Conservation (phyloP, 37 sponge, comb jelly and placozoan genomes). For the Eunapius fragilis region DNA sequence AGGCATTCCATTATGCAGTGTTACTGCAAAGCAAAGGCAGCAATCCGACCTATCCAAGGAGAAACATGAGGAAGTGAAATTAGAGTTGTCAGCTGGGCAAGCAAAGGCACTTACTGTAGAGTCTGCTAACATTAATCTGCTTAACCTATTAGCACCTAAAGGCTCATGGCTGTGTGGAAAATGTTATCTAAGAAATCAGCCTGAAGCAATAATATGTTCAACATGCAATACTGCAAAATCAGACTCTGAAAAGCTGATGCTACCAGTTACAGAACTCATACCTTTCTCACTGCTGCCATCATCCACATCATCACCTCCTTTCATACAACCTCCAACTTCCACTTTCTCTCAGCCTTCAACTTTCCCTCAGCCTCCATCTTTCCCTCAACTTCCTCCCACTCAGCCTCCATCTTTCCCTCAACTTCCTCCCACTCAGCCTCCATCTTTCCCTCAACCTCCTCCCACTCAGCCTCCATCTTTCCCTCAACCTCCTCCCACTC, state of each 20-base stretch:
- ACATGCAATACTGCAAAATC: neutral
- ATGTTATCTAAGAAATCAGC: neutral
- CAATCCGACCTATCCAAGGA: no score
- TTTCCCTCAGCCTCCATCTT: neutral
- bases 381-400: neutral
- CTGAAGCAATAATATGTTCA: neutral
- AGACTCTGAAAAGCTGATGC: neutral
- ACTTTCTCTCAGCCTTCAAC: neutral
- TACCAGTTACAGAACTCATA: neutral
- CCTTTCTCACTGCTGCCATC: neutral
- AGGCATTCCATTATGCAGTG: no score
- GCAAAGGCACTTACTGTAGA: no score
- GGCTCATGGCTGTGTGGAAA: neutral
- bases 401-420: neutral
- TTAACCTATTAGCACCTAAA: neutral
- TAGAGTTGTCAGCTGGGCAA: no score
- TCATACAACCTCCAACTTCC: no score
- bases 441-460: neutral
- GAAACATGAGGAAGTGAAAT: no score
- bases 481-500: neutral
- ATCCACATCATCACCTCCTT: neutral
- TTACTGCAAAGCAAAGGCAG: neutral
- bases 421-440: neutral
- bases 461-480: neutral
- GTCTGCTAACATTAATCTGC: neutral